These are phyloP conservation scores for Strongylocentrotus purpuratus DNA, from an alignment of 35 echinoderm and acorn worm genomes.

Conservation along the genomic window DNA sequence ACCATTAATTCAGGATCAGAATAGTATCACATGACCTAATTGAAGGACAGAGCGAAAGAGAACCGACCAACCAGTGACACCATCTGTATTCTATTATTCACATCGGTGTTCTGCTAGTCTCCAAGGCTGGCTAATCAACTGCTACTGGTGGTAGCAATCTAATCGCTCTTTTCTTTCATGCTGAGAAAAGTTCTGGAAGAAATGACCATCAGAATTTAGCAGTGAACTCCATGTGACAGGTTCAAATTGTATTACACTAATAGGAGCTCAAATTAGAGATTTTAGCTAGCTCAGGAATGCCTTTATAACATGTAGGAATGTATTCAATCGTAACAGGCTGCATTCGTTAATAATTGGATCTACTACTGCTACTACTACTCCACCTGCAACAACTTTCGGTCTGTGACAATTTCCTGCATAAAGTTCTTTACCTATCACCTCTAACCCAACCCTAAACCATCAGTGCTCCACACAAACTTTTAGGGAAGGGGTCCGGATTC, in stretches of 20 bases:
- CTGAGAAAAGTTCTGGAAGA: neutral
- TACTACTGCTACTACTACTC: too few relatives aligned
- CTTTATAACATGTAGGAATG: neutral
- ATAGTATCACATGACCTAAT: neutral
- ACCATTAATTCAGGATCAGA: neutral
- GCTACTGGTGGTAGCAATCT: neutral
- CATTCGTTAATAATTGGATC: too few relatives aligned
- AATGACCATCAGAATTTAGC: neutral
- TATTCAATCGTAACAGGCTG: neutral
- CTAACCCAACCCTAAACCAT: too few relatives aligned
- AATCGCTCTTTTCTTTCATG: neutral
- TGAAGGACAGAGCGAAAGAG: neutral
- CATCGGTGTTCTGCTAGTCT: neutral
- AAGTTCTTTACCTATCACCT: too few relatives aligned
- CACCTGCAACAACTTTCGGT: too few relatives aligned
- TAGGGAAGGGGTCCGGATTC: too few relatives aligned
- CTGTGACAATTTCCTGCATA: too few relatives aligned
- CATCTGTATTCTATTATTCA: neutral
- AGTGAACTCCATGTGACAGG: neutral
- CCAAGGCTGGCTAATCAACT: neutral
- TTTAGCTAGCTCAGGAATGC: neutral
- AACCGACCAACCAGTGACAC: neutral
- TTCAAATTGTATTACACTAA: constrained; percentile 12
- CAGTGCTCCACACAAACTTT: too few relatives aligned
- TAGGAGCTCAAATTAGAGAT: neutral